phyloP scores from a whole-genome alignment of 1,140 invertebrate species.

The Ips nitidus region DNA sequence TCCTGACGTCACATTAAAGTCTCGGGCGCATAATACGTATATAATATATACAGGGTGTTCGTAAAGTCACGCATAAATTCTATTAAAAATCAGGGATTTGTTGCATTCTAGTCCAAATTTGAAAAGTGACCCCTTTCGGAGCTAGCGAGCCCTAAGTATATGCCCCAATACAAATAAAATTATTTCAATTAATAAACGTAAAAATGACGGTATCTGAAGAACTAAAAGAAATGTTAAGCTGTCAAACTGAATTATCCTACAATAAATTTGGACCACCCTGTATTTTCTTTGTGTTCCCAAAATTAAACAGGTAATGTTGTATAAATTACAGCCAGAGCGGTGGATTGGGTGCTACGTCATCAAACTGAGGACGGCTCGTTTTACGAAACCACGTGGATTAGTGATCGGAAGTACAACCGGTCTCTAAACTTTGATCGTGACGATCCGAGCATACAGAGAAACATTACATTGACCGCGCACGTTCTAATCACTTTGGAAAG shows the following conservation, averaged over 20 bases:
- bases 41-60: too few species aligned
- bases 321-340: constrained; percentile 60
- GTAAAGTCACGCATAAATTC: too few species aligned
- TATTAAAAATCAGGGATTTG: too few species aligned
- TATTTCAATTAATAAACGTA: neutral
- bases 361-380: constrained; percentile 80
- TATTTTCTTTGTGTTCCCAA: neutral
- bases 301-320: neutral
- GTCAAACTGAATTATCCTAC: neutral
- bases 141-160: neutral
- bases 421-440: constrained; percentile 59
- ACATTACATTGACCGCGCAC: constrained; percentile 87
- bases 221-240: neutral
- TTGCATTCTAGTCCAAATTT: too few species aligned
- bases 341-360: constrained; percentile 77
- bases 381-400: constrained; percentile 79
- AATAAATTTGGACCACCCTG: too few species aligned
- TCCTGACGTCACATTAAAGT: too few species aligned
- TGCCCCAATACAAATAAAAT: neutral
- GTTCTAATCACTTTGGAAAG: constrained; percentile 81
- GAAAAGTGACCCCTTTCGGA: too few species aligned
- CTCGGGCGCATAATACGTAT: too few species aligned
- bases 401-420: constrained; percentile 82
- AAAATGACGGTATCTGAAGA: neutral
- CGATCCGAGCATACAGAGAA: constrained; percentile 63